Conservation (phyloP, 2,113 vertebrate species). For the Amphiprion ocellaris region DNA sequence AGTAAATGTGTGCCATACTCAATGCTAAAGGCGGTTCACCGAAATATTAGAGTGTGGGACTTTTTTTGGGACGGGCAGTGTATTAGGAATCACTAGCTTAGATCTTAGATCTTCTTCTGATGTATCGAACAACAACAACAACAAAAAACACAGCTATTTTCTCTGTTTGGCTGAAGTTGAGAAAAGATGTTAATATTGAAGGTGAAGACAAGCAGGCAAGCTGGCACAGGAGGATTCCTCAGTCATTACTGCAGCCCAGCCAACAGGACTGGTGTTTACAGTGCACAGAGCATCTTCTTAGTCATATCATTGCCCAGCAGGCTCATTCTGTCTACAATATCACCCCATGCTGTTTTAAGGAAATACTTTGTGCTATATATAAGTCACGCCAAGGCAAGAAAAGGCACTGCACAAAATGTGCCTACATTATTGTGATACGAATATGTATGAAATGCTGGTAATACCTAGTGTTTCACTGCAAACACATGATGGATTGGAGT, state of each 20-base stretch:
- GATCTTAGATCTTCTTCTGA: background rate
- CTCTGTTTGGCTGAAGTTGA: constrained; percentile 20
- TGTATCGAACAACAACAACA: constrained; percentile 2
- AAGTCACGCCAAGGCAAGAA: constrained; percentile 30
- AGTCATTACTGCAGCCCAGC: constrained; percentile 54
- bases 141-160: background rate
- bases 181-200: constrained; percentile 29
- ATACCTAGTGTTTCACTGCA: constrained; percentile 45
- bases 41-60: too few relatives aligned
- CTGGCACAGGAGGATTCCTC: constrained; percentile 61
- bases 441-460: background rate
- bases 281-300: constrained; percentile 42
- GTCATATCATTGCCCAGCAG: constrained; percentile 58
- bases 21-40: too few relatives aligned
- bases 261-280: constrained; percentile 55
- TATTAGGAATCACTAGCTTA: background rate
- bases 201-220: background rate
- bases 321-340: constrained; percentile 51
- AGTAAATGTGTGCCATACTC: too few relatives aligned
- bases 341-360: constrained; percentile 50
- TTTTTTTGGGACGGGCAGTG: too few relatives aligned
- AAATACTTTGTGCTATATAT: constrained; percentile 23
- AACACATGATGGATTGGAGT: constrained; percentile 44
- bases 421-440: background rate
- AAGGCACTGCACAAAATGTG: constrained; percentile 4